Conservation (phyloP, 1,140 invertebrate species). For the Sycophaga agraensis region DNA sequence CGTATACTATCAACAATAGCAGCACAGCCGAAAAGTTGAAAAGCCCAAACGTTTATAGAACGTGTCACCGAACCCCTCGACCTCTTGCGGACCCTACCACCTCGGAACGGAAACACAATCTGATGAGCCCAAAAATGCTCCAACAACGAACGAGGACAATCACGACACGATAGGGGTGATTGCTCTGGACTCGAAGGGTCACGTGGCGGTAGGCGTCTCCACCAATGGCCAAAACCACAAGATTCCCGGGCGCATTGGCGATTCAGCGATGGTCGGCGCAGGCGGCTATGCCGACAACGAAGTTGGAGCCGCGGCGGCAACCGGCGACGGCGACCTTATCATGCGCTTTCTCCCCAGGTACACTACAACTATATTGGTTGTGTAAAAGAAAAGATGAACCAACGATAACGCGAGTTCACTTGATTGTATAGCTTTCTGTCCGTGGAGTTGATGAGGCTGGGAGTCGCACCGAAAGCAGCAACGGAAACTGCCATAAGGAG, state of each 20-base stretch:
- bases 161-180: conserved; percentile 98
- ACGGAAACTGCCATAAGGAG: conserved; percentile 69
- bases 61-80: conserved; percentile 77
- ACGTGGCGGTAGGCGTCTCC: conserved; percentile 89
- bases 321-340: conserved; percentile 97
- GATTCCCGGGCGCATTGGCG: conserved; percentile 93
- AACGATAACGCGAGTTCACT: neutral
- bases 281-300: conserved; percentile 90
- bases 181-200: conserved; percentile 78
- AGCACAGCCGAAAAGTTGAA: too few relatives aligned
- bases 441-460: conserved; percentile 83
- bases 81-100: conserved; percentile 87
- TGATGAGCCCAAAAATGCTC: neutral
- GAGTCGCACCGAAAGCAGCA: conserved; percentile 68
- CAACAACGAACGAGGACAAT: conserved; percentile 58
- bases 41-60: too few relatives aligned
- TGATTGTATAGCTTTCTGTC: conserved; percentile 71
- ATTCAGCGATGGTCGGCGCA: conserved; percentile 91
- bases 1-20: too few relatives aligned
- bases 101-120: conserved; percentile 20
- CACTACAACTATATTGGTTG: too few relatives aligned
- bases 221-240: conserved; percentile 94
- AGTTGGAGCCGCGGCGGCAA: conserved; percentile 89
- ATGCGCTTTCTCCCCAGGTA: conserved; percentile 91
- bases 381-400: too few relatives aligned